Evolutionary conservation across 2,888 invertebrate genomes (phyloP), one percentile per base, ranked within the genome.

Genomic region (Linnaemya vulpina): DNA sequence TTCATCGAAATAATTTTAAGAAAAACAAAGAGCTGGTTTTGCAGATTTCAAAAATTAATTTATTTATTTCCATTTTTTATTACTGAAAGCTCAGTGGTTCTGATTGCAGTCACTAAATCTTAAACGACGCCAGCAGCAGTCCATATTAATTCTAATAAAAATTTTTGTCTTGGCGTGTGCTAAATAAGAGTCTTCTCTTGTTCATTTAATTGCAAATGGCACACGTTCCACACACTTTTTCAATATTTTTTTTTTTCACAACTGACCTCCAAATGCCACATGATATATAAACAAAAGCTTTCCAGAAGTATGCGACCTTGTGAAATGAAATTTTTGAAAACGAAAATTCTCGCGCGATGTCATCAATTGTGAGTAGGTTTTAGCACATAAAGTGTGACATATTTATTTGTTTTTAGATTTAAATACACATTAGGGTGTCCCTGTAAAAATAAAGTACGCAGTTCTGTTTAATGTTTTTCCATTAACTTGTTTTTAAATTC

Each of bases 281-380:
- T 17, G 1, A 58, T 67, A 53, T 60, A 43, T 60, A 51, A 77
- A 80, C 46, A 60, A 71, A 63, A 71, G 20, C 70, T 62, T 75
- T 75, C 49, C 49, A 82, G 9, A 76, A 70, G 63, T 90, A 90
- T 89, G 90, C 88, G 90, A 87, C 90, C 90, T 90, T 90, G 90
- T 83, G 87, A 81, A 46, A 49, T 35, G 30, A 40, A 65, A 10
- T 46, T 67, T 43, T 65, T 60, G 17, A 60, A 53, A 53, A 46
- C 13, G 30, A 20, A 46, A 60, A 35, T 22, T 46, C 73, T 46
- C 25, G 11, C 30, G 7, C 13, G 8, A n/a, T 30, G 43, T 17
- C 25, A 22, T 40, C 60, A 53, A 22, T 25, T 43, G 22, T 46
- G 17, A 30, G 38, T 17, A 3, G 43, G 15, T 46, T 43, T 46